These are phyloP conservation scores for Suncus etruscus DNA, from an alignment of 2,113 vertebrate species.

Conservation along the genomic window DNA sequence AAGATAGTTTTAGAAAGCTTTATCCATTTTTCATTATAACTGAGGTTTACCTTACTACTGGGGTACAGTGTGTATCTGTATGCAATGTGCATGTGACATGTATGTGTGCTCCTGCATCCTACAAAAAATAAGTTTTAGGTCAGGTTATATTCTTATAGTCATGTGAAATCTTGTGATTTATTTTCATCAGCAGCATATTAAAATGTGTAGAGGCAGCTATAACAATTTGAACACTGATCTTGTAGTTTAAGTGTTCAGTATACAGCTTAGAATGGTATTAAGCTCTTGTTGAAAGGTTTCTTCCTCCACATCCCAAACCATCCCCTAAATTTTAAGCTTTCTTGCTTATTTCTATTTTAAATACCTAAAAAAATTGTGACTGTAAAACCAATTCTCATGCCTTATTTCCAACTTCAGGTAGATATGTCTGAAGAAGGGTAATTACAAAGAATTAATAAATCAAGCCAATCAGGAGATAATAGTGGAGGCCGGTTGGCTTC, in stretches of 20 bases:
- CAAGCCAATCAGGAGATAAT: too few species aligned
- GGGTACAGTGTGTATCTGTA: too few species aligned
- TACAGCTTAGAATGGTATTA: neutral
- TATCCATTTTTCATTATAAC: neutral
- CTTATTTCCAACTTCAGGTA: too few species aligned
- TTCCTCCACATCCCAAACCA: neutral
- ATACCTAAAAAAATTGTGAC: neutral
- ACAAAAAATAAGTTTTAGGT: neutral
- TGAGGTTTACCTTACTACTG: neutral
- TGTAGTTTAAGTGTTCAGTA: neutral
- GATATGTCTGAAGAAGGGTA: too few species aligned
- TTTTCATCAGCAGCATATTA: neutral
- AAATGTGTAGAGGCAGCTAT: neutral
- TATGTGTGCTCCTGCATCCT: neutral
- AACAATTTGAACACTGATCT: neutral
- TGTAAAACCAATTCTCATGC: too few species aligned
- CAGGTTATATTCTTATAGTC: neutral
- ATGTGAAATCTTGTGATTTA: neutral
- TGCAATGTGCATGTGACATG: neutral
- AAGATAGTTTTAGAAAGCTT: neutral
- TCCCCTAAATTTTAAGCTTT: neutral
- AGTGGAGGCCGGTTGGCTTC: too few species aligned
- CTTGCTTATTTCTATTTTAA: too few species aligned
- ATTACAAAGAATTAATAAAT: too few species aligned
- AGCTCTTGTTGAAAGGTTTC: neutral